Evolutionary conservation across 2,113 vertebrate genomes (phyloP), one percentile per base, ranked within the genome.

Genomic region (Hippopotamus amphibius): DNA sequence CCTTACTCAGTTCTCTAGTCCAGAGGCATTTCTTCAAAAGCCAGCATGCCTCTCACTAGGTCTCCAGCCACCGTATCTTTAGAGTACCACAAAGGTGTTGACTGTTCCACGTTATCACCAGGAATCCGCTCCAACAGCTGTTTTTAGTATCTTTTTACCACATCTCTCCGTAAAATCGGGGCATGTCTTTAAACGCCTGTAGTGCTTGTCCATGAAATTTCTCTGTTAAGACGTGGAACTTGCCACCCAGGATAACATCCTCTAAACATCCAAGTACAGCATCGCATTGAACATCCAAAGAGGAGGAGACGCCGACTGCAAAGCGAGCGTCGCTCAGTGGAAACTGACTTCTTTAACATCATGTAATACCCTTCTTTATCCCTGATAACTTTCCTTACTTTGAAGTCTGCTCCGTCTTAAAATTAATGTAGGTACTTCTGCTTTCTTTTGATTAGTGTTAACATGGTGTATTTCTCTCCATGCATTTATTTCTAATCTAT

Each of bases 1-100:
- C 99, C 99, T 97, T 98, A 99, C 89, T 99, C 99, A 99, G 98
- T 98, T 99, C 98, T 99, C 98, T 99, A 99, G 41, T 99, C 98
- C 82, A 99, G 96, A 97, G 99, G 98, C 99, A 99, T 99, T 97
- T 99, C 99, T 98, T 99, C 99, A 97, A 99, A 99, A 94, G 99
- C 99, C 98, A 99, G 97, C 97, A 99, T 98, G 89, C 99, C 99
- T 99, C 99, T 99, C 99, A 99, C 99, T 98, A 99, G 98, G 90
- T 99, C 99, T 4, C 98, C 98, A 28, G 99, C 97, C 65, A 99
- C 99, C 95, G 99, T 99, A 22, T 99, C 99, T 98, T 99, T 99
- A 98, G 98, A 98, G n/a, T 99, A 98, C 99, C 98, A 96, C 46
- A 99, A 96, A 3, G 98, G 98, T 76, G 98, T 96, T 13, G 95